Base-by-base conservation (phyloP, 2,797 vertebrate species). In the Allobates femoralis region DNA sequence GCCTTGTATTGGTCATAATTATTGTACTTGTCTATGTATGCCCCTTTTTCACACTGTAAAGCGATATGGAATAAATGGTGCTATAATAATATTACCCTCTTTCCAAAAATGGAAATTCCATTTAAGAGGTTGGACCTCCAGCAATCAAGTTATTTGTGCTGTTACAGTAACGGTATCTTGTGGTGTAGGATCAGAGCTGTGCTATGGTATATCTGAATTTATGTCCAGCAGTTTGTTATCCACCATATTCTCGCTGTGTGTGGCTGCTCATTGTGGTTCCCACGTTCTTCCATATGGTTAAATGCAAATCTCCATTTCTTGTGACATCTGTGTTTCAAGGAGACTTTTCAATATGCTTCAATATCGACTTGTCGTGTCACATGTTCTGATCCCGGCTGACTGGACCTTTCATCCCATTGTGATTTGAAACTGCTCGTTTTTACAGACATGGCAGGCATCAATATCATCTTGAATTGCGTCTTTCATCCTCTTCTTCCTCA, bases 401-500 rank as follows among this genome's bases (percentile, higher is more conserved):
- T 21, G 34, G 23, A n/a, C 62, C 50, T 56, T 85, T 85, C n/a
- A 79, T 55, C 34, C 51, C 51, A 37, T 67, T 58, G 51, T 79
- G 21, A 18, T 18, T 41, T 37, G 50, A 50, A 41, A n/a, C 62
- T 15, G 71, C 14, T 26, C 34, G 37, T 56, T 11, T 79, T 85
- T 85, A 85, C 56, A 80, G 69, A 81, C 56, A 53, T 62, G 67
- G 56, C 37, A 26, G 50, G 71, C 46, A 55, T 86, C 28, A 51
- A 62, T 58, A 79, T 71, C 7, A 46, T n/a, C 28, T 1, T 53
- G 64, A 85, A 85, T 79, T 26, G 10, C 21, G 5, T 18, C 74
- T 83, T 86, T 82, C 60, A 77, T 82, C 50, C 79, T 75, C 71
- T 60, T 79, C 86, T 50, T 79, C 64, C 84, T 50, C 37, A 60